These are phyloP conservation scores for Eulemur albifrons DNA, from an alignment of 2,797 vertebrate genomes.

Conservation along the genomic window DNA sequence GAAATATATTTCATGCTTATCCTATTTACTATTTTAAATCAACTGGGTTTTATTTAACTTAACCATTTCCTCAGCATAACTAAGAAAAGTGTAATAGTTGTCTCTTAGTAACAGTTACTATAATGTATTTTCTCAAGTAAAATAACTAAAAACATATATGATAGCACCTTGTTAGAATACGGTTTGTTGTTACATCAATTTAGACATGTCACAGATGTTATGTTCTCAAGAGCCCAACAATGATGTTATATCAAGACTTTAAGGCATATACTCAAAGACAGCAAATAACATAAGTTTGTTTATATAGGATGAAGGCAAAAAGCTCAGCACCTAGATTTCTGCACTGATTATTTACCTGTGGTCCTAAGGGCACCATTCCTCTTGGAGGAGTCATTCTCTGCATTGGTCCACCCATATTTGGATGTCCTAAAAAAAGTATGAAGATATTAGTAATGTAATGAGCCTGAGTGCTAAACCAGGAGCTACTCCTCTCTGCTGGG, in stretches of 20 bases:
- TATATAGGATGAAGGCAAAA: neutral
- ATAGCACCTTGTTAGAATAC: neutral
- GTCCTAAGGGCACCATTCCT: conserved; percentile 97
- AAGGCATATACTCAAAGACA: neutral
- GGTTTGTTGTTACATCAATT: neutral
- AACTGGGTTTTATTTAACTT: conserved; percentile 29
- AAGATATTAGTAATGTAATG: neutral
- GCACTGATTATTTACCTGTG: conserved; percentile 88
- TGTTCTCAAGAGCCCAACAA: neutral
- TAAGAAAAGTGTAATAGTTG: neutral
- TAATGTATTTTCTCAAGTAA: conserved; percentile 14
- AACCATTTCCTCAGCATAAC: neutral
- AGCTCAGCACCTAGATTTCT: conserved; percentile 19
- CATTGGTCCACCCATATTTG: conserved; percentile 97
- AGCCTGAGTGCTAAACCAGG: neutral
- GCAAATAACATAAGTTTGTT: neutral
- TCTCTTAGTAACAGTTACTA: neutral
- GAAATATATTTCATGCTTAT: conserved; percentile 12
- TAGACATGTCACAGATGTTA: neutral
- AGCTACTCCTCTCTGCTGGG: neutral
- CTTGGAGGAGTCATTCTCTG: conserved; percentile 97
- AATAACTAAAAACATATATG: neutral
- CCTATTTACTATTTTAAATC: conserved; percentile 30
- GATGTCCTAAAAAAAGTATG: conserved; percentile 89
- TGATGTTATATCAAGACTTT: neutral